Evolutionary conservation across 2,888 invertebrate species (phyloP).

Genomic region (Apotomis betuletana): DNA sequence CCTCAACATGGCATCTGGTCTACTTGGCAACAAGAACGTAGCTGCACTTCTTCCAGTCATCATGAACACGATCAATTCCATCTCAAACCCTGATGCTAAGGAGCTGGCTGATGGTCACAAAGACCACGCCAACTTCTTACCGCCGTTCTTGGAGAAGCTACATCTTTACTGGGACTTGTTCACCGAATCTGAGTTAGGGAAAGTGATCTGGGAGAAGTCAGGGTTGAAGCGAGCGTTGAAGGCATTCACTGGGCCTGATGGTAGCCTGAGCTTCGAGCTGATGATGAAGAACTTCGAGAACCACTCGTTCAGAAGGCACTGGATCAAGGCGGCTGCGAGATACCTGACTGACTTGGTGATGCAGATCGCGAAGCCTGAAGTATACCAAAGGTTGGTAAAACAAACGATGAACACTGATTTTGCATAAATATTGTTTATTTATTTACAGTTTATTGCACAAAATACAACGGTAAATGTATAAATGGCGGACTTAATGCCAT

Average conservation of each 20-base stretch:
- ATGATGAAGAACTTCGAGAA: conserved; percentile 91
- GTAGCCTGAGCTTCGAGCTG: conserved; percentile 87
- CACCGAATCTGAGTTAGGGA: conserved; percentile 90
- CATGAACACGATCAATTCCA: conserved; percentile 85
- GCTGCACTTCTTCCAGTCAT: conserved; percentile 86
- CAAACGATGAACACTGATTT: not conserved
- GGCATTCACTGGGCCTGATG: conserved; percentile 86
- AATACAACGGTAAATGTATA: too few relatives aligned
- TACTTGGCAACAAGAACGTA: conserved; percentile 74
- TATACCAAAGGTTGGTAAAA: conserved; percentile 86
- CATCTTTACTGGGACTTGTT: conserved; percentile 92
- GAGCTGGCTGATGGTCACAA: conserved; percentile 85
- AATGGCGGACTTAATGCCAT: too few relatives aligned
- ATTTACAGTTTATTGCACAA: too few relatives aligned
- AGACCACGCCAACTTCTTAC: conserved; percentile 88
- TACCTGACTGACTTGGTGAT: conserved; percentile 90
- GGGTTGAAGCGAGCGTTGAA: conserved; percentile 88
- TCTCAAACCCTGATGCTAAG: conserved; percentile 85
- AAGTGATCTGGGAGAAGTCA: conserved; percentile 88
- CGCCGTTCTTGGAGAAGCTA: conserved; percentile 84
- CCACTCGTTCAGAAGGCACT: conserved; percentile 89
- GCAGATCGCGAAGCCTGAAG: conserved; percentile 89
- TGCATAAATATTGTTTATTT: too few relatives aligned
- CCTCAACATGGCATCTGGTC: conserved; percentile 81
- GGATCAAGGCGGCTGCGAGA: conserved; percentile 90